These are phyloP conservation scores for Paralichthys olivaceus DNA, from an alignment of 2,113 vertebrate genomes.

Conservation along the genomic window DNA sequence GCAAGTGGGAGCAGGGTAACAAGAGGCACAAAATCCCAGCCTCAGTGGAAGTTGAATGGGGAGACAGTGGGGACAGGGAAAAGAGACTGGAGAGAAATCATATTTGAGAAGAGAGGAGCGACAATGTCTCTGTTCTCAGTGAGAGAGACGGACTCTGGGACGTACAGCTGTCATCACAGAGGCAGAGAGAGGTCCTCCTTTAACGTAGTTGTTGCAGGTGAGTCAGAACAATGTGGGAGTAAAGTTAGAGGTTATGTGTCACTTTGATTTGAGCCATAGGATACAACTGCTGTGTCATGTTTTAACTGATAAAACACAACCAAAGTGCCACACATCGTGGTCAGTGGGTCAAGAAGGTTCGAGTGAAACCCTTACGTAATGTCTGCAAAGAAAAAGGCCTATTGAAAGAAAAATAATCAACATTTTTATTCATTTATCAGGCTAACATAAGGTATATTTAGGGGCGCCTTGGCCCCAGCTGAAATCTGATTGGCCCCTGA, in stretches of 20 bases:
- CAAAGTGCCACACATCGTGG: not conserved
- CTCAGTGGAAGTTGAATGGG: constrained; percentile 69
- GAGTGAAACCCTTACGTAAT: too few relatives aligned
- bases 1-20: constrained; percentile 38
- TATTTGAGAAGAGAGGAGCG: constrained; percentile 1
- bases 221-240: constrained; percentile 29
- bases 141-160: constrained; percentile 66
- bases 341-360: too few relatives aligned
- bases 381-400: too few relatives aligned
- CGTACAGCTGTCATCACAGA: constrained; percentile 75
- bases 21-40: constrained; percentile 28
- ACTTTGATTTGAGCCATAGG: not conserved
- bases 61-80: constrained; percentile 27
- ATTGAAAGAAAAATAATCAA: too few relatives aligned
- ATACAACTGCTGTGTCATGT: not conserved
- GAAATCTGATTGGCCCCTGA: too few relatives aligned
- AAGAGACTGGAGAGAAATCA: constrained; percentile 20
- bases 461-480: too few relatives aligned
- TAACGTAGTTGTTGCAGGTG: constrained; percentile 74
- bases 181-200: constrained; percentile 65
- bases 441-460: too few relatives aligned
- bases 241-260: not conserved
- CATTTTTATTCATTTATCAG: too few relatives aligned
- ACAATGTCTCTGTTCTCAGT: constrained; percentile 63
- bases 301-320: not conserved